Evolutionary conservation across 2,888 invertebrate species (phyloP).

Genomic region (Junonia oenone): DNA sequence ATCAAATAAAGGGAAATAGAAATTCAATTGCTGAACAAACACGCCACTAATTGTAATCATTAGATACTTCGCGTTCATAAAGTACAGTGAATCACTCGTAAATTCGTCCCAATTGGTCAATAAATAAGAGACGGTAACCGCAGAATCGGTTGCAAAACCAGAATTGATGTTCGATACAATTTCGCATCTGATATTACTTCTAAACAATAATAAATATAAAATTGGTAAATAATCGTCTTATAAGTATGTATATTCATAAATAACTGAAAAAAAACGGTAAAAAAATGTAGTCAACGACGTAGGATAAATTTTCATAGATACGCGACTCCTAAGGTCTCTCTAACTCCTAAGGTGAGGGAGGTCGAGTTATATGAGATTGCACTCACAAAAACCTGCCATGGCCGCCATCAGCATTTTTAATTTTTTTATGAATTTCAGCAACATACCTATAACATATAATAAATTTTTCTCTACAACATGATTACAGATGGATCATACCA

Average conservation of each 20-base stretch:
- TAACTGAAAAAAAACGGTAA: too few relatives aligned
- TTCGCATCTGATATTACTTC: background rate
- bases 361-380: too few relatives aligned
- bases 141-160: background rate
- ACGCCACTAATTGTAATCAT: background rate
- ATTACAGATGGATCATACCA: background rate
- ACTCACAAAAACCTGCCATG: too few relatives aligned
- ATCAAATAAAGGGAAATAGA: background rate
- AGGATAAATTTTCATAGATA: too few relatives aligned
- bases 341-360: too few relatives aligned
- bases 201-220: background rate
- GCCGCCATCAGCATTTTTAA: too few relatives aligned
- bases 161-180: background rate
- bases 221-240: background rate
- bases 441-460: too few relatives aligned
- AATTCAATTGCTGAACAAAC: background rate
- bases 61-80: background rate
- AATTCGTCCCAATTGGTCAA: constrained; percentile 3
- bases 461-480: background rate
- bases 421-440: too few relatives aligned
- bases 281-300: too few relatives aligned
- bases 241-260: too few relatives aligned
- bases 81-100: background rate
- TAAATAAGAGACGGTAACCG: background rate
- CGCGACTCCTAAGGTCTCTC: too few relatives aligned